phyloP scores from a whole-genome alignment of 2,797 vertebrate genomes.

The Enteromius mattozi region DNA sequence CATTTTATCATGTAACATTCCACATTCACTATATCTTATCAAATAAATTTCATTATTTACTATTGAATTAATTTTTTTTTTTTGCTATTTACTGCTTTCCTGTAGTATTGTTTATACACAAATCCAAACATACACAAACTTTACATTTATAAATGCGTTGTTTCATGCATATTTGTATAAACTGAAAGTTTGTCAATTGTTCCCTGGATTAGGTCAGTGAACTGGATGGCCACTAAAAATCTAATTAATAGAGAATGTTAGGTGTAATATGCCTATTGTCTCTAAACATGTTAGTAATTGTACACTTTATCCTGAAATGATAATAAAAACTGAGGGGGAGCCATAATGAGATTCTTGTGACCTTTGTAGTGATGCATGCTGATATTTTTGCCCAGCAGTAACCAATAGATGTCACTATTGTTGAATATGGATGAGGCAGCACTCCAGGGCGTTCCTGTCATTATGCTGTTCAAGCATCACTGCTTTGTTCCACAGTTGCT shows the following conservation, averaged over 20 bases:
- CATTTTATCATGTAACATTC: constrained; percentile 25
- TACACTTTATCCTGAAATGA: background rate
- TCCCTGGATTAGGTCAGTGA: background rate
- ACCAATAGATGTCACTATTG: constrained; percentile 54
- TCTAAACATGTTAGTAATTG: constrained; percentile 24
- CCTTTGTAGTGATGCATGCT: constrained; percentile 39
- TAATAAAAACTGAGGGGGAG: constrained; percentile 20
- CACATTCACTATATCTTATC: background rate
- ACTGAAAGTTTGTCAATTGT: background rate
- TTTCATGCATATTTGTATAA: background rate
- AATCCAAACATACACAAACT: background rate
- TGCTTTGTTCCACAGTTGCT: background rate
- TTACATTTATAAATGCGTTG: background rate
- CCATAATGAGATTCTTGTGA: constrained; percentile 43
- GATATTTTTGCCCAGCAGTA: constrained; percentile 8
- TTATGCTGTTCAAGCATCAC: constrained; percentile 13
- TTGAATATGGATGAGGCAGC: constrained; percentile 50
- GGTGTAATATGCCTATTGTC: background rate
- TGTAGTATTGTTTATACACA: background rate
- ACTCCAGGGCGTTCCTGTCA: background rate
- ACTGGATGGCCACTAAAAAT: background rate
- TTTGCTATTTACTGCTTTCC: background rate
- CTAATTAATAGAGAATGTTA: background rate
- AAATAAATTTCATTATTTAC: background rate
- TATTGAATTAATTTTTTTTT: background rate